Conservation (phyloP, 2,113 vertebrate species). For the Heterotis niloticus region DNA sequence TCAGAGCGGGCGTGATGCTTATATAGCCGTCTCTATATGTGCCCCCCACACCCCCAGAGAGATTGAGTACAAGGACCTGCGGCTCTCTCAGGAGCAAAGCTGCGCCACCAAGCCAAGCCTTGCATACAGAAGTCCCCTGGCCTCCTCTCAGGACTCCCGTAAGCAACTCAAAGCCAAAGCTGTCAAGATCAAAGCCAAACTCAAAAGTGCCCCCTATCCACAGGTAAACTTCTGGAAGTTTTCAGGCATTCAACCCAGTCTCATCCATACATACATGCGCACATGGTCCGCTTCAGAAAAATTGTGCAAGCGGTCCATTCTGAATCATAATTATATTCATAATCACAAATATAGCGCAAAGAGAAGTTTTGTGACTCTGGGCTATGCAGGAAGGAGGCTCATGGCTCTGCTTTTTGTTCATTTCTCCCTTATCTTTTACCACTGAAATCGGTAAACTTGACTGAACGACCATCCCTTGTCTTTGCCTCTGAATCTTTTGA, state of each 20-base stretch:
- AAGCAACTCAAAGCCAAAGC: conserved; percentile 78
- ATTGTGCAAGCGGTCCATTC: too few relatives aligned
- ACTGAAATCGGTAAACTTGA: neutral
- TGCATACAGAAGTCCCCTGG: conserved; percentile 68
- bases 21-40: neutral
- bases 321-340: too few relatives aligned
- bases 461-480: neutral
- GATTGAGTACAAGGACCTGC: conserved; percentile 82
- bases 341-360: too few relatives aligned
- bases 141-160: conserved; percentile 76
- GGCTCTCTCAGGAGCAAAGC: conserved; percentile 83
- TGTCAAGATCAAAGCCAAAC: conserved; percentile 74
- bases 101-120: conserved; percentile 64
- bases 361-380: too few relatives aligned
- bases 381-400: neutral
- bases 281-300: too few relatives aligned
- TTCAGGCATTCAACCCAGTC: neutral
- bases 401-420: too few relatives aligned
- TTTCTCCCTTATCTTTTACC: neutral
- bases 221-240: conserved; percentile 61
- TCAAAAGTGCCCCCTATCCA: conserved; percentile 76
- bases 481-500: neutral
- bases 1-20: neutral
- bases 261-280: too few relatives aligned
- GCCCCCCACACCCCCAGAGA: conserved; percentile 62